These are phyloP conservation scores for Lepisosteus oculatus DNA, from an alignment of 2,113 vertebrate genomes.

Conservation along the genomic window DNA sequence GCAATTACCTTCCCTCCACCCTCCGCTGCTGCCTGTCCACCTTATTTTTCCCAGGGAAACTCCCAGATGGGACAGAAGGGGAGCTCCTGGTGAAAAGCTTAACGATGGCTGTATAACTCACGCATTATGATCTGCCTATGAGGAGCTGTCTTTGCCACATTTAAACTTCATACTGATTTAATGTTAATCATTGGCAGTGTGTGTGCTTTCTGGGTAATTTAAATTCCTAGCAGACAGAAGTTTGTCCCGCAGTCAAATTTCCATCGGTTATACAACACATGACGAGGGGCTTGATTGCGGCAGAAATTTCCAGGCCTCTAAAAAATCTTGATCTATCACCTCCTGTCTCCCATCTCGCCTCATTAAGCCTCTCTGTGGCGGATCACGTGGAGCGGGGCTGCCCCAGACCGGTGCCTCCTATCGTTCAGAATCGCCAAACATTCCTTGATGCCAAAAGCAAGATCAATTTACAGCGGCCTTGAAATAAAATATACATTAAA, in stretches of 20 bases:
- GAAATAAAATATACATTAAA: background rate
- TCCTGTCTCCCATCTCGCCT: conserved; percentile 41
- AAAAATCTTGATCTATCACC: conserved; percentile 33
- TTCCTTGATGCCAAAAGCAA: background rate
- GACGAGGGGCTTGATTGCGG: conserved; percentile 38
- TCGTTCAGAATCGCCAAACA: background rate
- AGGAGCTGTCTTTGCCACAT: too few species aligned
- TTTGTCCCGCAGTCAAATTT: conserved; percentile 63
- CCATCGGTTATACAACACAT: conserved; percentile 61
- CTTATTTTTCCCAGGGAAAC: too few species aligned
- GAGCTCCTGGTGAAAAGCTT: too few species aligned
- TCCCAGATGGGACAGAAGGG: too few species aligned
- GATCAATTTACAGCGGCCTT: background rate
- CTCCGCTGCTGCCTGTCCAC: too few species aligned
- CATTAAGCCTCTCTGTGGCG: conserved; percentile 3
- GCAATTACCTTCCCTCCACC: too few species aligned
- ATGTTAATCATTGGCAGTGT: conserved; percentile 23
- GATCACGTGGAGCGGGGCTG: conserved; percentile 28
- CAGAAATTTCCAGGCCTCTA: conserved; percentile 25
- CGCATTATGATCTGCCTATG: too few species aligned
- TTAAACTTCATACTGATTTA: too few species aligned
- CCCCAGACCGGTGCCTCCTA: conserved; percentile 3
- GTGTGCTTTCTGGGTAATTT: conserved; percentile 34
- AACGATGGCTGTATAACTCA: too few species aligned
- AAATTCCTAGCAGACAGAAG: conserved; percentile 50